These are phyloP conservation scores for Ochropleura plecta DNA, from an alignment of 2,888 invertebrate species.

Conservation along the genomic window DNA sequence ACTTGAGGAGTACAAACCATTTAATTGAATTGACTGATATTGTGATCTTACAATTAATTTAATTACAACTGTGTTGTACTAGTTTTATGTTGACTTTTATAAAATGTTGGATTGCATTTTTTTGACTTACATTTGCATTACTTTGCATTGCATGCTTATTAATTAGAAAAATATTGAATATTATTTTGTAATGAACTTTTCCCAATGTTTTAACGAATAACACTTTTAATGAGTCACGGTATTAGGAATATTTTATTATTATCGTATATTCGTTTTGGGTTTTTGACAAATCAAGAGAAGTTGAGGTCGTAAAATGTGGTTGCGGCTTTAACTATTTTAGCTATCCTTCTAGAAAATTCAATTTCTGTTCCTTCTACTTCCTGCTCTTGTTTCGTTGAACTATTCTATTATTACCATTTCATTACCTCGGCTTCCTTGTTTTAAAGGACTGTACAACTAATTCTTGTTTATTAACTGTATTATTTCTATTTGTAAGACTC, in stretches of 20 bases:
- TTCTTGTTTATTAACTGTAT: conserved; percentile 71
- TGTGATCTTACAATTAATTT: conserved; percentile 77
- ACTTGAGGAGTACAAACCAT: conserved; percentile 50
- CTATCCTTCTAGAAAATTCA: conserved; percentile 40
- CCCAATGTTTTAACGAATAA: conserved; percentile 54
- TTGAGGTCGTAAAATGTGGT: conserved; percentile 87
- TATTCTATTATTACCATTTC: conserved; percentile 74
- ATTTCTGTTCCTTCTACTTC: conserved; percentile 44
- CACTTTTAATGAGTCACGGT: conserved; percentile 55
- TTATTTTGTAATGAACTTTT: conserved; percentile 60
- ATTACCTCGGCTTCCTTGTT: conserved; percentile 87
- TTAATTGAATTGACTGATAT: conserved; percentile 67
- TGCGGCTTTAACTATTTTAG: conserved; percentile 55
- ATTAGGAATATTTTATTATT: conserved; percentile 71
- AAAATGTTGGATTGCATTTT: conserved; percentile 40
- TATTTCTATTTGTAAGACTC: conserved; percentile 78
- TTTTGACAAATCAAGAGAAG: conserved; percentile 81
- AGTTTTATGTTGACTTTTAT: conserved; percentile 37
- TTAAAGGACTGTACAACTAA: conserved; percentile 74
- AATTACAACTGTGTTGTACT: conserved; percentile 58
- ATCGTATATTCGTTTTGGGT: conserved; percentile 63
- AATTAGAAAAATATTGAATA: conserved; percentile 46
- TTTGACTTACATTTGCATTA: conserved; percentile 49
- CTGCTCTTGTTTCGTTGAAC: conserved; percentile 46
- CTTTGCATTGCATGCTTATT: conserved; percentile 51